Conservation (phyloP, 2,797 vertebrate genomes). For the Morelia viridis region DNA sequence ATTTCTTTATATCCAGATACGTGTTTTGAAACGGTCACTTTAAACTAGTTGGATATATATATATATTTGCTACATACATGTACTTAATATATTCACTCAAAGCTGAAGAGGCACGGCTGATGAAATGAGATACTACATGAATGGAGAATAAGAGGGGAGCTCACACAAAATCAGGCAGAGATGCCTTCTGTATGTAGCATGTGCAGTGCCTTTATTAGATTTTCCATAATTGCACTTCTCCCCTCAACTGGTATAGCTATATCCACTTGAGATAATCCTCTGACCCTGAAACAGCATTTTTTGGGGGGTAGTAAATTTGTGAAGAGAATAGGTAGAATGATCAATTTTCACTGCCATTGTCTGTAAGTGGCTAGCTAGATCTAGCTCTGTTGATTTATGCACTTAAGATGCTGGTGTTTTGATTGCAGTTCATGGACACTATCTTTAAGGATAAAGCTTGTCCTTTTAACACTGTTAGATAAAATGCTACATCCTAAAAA, state of each 20-base stretch:
- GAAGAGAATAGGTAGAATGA: not conserved
- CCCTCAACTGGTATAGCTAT: not conserved
- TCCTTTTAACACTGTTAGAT: not conserved
- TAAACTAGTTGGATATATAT: not conserved
- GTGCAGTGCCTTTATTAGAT: not conserved
- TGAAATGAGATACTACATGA: not conserved
- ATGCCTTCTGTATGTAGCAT: not conserved
- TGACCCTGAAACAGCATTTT: not conserved
- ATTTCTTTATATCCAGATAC: too few species aligned
- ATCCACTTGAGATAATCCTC: too few species aligned
- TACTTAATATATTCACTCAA: not conserved
- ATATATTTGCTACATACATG: not conserved
- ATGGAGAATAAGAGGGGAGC: not conserved
- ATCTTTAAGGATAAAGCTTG: not conserved
- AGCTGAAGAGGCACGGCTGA: not conserved
- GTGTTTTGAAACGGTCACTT: not conserved
- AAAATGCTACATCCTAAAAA: not conserved
- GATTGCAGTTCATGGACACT: not conserved
- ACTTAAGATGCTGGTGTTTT: not conserved
- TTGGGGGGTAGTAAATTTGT: not conserved
- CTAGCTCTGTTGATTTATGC: not conserved
- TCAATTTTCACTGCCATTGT: not conserved
- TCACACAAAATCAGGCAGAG: not conserved
- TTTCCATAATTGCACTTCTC: not conserved
- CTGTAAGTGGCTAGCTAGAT: not conserved